Base-by-base conservation (phyloP, 2,113 vertebrate species). In the Parus major region DNA sequence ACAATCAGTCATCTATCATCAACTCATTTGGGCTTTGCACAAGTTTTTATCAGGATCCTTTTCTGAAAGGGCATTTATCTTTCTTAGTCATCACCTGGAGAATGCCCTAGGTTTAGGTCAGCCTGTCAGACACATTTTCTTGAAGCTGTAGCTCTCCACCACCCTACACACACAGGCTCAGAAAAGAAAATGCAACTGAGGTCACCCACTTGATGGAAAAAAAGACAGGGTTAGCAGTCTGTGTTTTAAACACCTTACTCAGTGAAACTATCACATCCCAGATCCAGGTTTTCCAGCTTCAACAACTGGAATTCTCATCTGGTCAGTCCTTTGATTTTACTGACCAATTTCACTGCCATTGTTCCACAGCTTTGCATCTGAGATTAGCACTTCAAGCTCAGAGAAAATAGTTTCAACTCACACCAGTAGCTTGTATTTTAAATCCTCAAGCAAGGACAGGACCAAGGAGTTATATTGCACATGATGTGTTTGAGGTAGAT, bases 1-100 rank as follows among this genome's bases (percentile, higher is more conserved):
- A n/a, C 61, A 82, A 9, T 0, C 9, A 35, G 11, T 11, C 29
- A 20, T 4, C 0, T 10, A 12, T 17, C n/a, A 27, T 19, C 69
- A 71, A 35, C 14, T 25, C 39, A 33, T 11, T 2, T 21, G 42
- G n/a, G 27, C 78, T 72, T 21, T n/a, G 35, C 10, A 12, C 21
- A 55, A 65, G 27, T 13, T 86, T 61, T 47, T 35, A 18, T 53
- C 19, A 59, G 28, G 21, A 64, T 39, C 16, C 24, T 18, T 35
- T 57, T 57, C 52, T 33, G 57, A 81, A 87, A 81, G 19, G 28
- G 13, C 63, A 42, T 22, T 75, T 24, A 3, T 7, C 12, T 52
- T 61, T 66, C 59, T 63, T 52, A 59, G 2, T 33, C 35, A 2
- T 31, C 41, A 16, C 70, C 20, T 17, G 11, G 21, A 68, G 19